A percentile compares a stretch with the other conserved stretches of the same genome.
Conservation (phyloP, 2,797 vertebrate species). For the Naso thynnoides region DNA sequence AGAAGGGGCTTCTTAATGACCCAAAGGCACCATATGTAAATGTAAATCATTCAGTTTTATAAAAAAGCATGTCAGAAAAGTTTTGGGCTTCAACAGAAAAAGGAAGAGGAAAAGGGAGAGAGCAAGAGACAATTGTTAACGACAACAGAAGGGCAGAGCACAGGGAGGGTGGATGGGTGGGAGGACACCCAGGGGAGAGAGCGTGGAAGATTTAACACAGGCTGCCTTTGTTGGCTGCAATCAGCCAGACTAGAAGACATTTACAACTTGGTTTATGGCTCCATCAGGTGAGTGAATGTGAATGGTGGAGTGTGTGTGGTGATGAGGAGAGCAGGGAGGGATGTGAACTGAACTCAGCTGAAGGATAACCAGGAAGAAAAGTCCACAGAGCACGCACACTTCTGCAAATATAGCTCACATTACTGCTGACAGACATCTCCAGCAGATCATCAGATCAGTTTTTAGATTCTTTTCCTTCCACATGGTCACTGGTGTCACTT, state of each 20-base stretch:
- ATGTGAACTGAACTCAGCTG: constrained; percentile 1
- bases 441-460: constrained; percentile 1
- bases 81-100: constrained; percentile 26
- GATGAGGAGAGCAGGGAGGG: constrained; percentile 9
- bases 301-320: constrained; percentile 40
- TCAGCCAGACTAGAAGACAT: constrained; percentile 60
- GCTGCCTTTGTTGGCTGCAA: constrained; percentile 68
- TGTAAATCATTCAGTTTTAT: constrained; percentile 14
- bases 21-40: constrained; percentile 26
- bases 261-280: constrained; percentile 65
- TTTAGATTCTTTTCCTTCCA: constrained; percentile 18
- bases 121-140: constrained; percentile 62
- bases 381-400: neutral
- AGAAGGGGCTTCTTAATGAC: constrained; percentile 54
- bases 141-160: constrained; percentile 58
- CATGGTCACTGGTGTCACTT: constrained; percentile 30
- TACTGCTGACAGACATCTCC: constrained; percentile 17
- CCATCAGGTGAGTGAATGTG: constrained; percentile 67
- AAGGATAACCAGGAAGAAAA: neutral
- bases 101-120: constrained; percentile 52
- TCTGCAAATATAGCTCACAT: constrained; percentile 1
- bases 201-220: constrained; percentile 64
- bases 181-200: constrained; percentile 53
- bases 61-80: constrained; percentile 9
- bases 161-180: neutral